Base-by-base conservation (phyloP, 2,113 vertebrate genomes). In the Corvus hawaiiensis region DNA sequence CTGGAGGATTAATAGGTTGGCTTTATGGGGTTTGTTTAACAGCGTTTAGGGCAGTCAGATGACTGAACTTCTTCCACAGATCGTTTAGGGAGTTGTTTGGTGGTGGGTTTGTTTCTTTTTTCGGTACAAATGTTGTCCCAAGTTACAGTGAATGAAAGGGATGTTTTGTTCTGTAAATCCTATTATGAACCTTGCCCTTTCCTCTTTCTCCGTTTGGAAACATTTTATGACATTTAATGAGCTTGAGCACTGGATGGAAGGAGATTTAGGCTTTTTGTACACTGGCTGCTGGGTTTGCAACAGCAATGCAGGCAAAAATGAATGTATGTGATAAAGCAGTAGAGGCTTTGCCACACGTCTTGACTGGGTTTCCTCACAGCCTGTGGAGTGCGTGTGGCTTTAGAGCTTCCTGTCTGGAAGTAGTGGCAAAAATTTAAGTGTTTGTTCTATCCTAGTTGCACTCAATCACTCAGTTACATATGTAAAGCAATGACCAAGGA, bases 1-100 rank as follows among this genome's bases (percentile, higher is more conserved):
- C 92, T 86, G 76, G 67, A 95, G 89, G 90, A 96, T 96, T 96
- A 97, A 97, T 93, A 97, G 62, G 62, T 81, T 93, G 86, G 62
- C 69, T 94, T 94, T 96, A 87, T 83, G 19, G 0, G 87, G 86
- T 97, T 96, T 97, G 94, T 95, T 94, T 55, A 84, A 78, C 49
- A 72, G 75, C 7, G 1, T 94, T 88, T 64, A 86, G 64, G 68
- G 61, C 92, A 84, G 37, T 84, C 90, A 93, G 88, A 74, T 94
- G 95, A 95, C 95, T 74, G 66, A 93, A 90, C 67, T 95, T 86
- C 37, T 79, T 82, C 55, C 23, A 27, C 20, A 77, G 54, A 89
- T 92, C 94, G 7, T 83, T 83, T 72, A 61, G 79, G 32, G 32
- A 16, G 8, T 10, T 73, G 26, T 55, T 69, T 58, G 33, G 49